These are phyloP conservation scores for Drosophila varians DNA, from an alignment of 1,140 invertebrate species.

Conservation along the genomic window DNA sequence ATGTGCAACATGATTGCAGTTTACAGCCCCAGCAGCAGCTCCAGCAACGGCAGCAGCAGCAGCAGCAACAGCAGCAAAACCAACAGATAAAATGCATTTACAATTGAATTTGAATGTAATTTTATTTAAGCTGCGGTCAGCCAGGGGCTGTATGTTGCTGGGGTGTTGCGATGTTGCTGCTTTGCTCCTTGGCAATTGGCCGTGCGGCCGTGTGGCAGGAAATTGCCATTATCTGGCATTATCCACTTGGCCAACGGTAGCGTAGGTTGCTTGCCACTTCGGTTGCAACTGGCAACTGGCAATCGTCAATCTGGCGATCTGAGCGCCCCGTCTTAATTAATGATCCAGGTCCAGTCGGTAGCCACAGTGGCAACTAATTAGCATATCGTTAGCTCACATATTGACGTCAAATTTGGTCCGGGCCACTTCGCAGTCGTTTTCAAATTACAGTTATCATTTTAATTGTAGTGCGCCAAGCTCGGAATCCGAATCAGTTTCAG, in stretches of 20 bases:
- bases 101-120: constrained; percentile 83
- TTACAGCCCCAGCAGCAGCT: constrained; percentile 63
- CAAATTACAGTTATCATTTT: constrained; percentile 79
- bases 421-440: constrained; percentile 57
- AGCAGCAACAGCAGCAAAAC: constrained; percentile 54
- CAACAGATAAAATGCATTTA: constrained; percentile 83
- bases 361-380: constrained; percentile 59
- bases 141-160: constrained; percentile 57
- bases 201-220: constrained; percentile 78
- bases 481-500: constrained; percentile 20
- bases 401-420: constrained; percentile 76
- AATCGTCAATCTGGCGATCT: constrained; percentile 69
- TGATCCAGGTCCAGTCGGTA: constrained; percentile 46
- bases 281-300: constrained; percentile 14
- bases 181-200: constrained; percentile 63
- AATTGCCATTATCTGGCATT: constrained; percentile 82
- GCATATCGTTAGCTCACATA: constrained; percentile 78
- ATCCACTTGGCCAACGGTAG: constrained; percentile 72
- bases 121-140: constrained; percentile 82
- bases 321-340: constrained; percentile 71
- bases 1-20: constrained; percentile 83
- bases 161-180: constrained; percentile 25
- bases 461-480: constrained; percentile 72
- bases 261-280: constrained; percentile 17
- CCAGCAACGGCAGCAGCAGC: constrained; percentile 20